These are phyloP conservation scores for Amiota minor DNA, from an alignment of 2,888 invertebrate genomes.

Conservation along the genomic window DNA sequence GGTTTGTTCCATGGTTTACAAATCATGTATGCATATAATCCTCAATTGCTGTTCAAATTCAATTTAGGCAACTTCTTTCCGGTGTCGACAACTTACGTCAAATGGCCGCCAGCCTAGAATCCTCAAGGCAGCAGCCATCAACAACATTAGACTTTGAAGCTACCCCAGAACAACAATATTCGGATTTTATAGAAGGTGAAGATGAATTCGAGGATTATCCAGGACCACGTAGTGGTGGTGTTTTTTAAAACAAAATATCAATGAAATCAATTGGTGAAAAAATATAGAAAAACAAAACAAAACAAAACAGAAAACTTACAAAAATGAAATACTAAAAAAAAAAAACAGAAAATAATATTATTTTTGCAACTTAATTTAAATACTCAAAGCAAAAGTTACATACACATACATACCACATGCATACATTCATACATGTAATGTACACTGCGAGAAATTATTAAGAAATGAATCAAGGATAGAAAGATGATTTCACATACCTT, in stretches of 20 bases:
- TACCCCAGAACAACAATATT: constrained; percentile 64
- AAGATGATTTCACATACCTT: no score
- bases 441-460: no score
- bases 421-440: no score
- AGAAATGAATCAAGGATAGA: no score
- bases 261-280: not conserved
- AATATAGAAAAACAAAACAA: constrained; percentile 1
- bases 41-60: constrained; percentile 7
- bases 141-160: constrained; percentile 51
- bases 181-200: constrained; percentile 55
- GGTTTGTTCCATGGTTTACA: constrained; percentile 71
- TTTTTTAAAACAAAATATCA: not conserved
- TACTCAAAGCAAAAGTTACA: no score
- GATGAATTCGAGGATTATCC: constrained; percentile 11
- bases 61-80: constrained; percentile 78
- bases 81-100: constrained; percentile 81
- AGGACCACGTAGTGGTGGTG: not conserved
- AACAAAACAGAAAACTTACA: not conserved
- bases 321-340: no score
- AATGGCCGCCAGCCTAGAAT: constrained; percentile 79
- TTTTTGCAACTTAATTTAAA: no score
- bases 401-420: no score
- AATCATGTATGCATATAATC: not conserved
- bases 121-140: constrained; percentile 70
- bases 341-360: no score